Conservation (phyloP, 1,140 invertebrate species). For the Orchestia grillus region DNA sequence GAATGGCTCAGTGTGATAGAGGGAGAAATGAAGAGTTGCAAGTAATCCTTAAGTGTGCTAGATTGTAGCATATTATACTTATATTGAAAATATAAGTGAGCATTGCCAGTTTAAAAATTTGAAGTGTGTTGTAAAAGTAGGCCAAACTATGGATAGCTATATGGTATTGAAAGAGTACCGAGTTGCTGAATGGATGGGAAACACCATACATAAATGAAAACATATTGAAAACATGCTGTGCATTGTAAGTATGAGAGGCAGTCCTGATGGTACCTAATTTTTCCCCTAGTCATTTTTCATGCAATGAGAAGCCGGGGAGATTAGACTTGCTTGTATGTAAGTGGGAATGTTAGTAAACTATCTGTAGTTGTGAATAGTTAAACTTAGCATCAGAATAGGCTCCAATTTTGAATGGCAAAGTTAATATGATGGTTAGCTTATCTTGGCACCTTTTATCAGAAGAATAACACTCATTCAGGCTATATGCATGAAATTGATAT, state of each 20-base stretch:
- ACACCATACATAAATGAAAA: background rate
- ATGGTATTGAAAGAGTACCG: background rate
- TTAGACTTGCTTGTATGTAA: background rate
- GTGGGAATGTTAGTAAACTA: background rate
- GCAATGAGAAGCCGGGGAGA: background rate
- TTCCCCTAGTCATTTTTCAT: background rate
- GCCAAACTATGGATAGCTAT: background rate
- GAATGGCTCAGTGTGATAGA: background rate
- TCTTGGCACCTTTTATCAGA: background rate
- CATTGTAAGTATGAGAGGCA: background rate
- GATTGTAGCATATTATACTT: background rate
- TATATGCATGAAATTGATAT: too few species aligned
- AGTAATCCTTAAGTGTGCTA: background rate
- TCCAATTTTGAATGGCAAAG: background rate
- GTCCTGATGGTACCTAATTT: background rate
- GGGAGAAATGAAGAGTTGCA: background rate
- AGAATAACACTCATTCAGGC: background rate
- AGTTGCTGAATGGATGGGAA: background rate
- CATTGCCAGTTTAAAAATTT: background rate
- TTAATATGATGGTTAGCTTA: background rate
- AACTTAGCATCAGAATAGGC: background rate
- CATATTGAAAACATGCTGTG: background rate
- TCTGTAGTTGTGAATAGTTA: background rate
- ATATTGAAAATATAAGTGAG: background rate
- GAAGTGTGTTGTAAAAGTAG: background rate